Conservation (phyloP, 2,797 vertebrate species). For the Fistularia commersonii region DNA sequence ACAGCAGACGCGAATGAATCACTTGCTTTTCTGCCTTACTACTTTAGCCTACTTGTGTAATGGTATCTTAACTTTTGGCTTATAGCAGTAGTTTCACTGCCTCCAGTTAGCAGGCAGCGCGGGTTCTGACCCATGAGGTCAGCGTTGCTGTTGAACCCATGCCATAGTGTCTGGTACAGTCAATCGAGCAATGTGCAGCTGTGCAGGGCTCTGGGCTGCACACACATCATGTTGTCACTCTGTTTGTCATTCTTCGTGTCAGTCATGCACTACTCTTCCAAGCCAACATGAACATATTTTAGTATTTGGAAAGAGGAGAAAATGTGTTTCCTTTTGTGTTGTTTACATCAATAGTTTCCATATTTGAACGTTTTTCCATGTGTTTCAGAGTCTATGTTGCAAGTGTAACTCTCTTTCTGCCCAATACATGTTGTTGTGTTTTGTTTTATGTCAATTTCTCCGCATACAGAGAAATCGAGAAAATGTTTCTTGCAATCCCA, state of each 20-base stretch:
- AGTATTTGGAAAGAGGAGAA: conserved; percentile 56
- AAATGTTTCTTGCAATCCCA: too few species aligned
- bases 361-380: background rate
- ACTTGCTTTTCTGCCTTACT: conserved; percentile 20
- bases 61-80: conserved; percentile 36
- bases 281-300: conserved; percentile 58
- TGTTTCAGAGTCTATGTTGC: too few species aligned
- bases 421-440: too few species aligned
- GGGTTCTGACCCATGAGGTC: conserved; percentile 68
- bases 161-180: conserved; percentile 65
- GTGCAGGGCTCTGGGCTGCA: conserved; percentile 39
- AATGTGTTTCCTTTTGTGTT: conserved; percentile 57
- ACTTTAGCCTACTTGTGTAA: conserved; percentile 37
- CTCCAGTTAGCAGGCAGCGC: conserved; percentile 40
- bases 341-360: conserved; percentile 61
- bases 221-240: conserved; percentile 55
- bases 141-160: conserved; percentile 65
- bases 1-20: conserved; percentile 29
- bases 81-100: conserved; percentile 34
- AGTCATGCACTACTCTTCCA: conserved; percentile 44
- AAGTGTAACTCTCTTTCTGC: too few species aligned
- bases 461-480: too few species aligned
- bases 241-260: conserved; percentile 70
- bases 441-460: too few species aligned
- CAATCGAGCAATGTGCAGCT: conserved; percentile 54